Evolutionary conservation across 2,888 invertebrate genomes (phyloP), one percentile per base, ranked within the genome.

Genomic region (Trissoscelio sp.): DNA sequence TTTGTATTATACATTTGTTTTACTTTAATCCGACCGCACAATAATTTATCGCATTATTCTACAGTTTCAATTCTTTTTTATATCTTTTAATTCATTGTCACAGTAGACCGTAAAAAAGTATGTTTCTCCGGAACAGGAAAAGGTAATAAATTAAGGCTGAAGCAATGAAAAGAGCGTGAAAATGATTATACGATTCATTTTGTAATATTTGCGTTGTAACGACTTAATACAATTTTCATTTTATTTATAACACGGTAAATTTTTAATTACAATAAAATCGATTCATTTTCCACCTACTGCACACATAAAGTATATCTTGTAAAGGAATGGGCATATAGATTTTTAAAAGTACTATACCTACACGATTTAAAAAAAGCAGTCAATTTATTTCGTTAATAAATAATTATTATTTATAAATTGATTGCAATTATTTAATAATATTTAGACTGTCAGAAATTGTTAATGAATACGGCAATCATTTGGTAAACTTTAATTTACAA

Each of bases 131-230:
- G 55, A 53, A 67, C 66, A 28, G 53, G 53, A 67, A 53, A 34
- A 42, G 39, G 34, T 67, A 55, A 67, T 67, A 39, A 53, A 53
- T 53, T 39, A 22, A 31, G 6, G 20, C 2, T 24, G 20, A 67
- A 18, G 39, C 53, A 12, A 16, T 42, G 42, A 28, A 55, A 24
- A 39, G 16, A 53, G 42, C 14, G 18, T 42, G 51, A 55, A 67
- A 53, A 55, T 66, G 22, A 66, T 67, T 55, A 34, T 24, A 51
- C 34, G 37, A 66, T 66, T 66, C 28, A 64, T 64, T n/a, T 64
- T 64, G 44, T 48, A 44, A 44, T 60, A 44, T 44, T 39, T 44
- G n/a, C 11, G 14, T 46, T 31, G 16, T 28, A 42, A 14, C 7
- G 20, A 28, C 20, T 22, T 28, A 24, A 60, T 18, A 22, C 7